Base-by-base conservation (phyloP, 2,113 vertebrate species). In the Hyla sarda region DNA sequence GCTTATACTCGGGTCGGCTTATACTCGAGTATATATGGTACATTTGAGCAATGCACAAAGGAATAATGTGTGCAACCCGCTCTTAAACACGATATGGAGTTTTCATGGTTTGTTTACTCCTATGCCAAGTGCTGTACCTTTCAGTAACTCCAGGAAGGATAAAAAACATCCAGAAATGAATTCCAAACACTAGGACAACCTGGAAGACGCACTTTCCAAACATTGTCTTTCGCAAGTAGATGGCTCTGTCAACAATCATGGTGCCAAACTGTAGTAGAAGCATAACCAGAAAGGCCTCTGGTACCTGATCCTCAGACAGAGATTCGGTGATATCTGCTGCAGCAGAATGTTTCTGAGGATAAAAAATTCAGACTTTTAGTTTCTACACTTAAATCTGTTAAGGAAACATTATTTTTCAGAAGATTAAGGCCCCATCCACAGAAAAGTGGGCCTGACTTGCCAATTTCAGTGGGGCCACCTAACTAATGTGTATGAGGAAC, bases 161-260 rank as follows among this genome's bases (percentile, higher is more conserved):
- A 89, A 96, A 95, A 89, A 96, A 94, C 93, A 95, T 94, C 95
- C 94, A 94, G 90, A 96, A 94, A 90, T 95, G 94, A 74, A 95
- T 93, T 69, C 95, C 93, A 14, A 95, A 94, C 71, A 96, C 93
- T 19, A 95, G 91, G 28, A 93, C 89, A 28, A 95, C 93, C 90
- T 95, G 93, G 87, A 96, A 94, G 41, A 94, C 89, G 62, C 93
- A 93, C 89, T 95, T 96, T 34, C 94, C 94, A 19, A 94, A 81
- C 87, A 93, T 87, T 30, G 92, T 92, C 86, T 95, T 96, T 84
- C 94, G 91, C 83, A 95, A 91, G 81, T 94, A 94, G 37, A 96
- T 92, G 1, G 94, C 95, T 0, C 91, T 89, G 86, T 95, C 95
- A 79, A 94, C 93, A 0, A 92, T 91, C 94, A 94, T 94, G 56